Base-by-base conservation (phyloP, 2,113 vertebrate species). In the Diadophis punctatus region DNA sequence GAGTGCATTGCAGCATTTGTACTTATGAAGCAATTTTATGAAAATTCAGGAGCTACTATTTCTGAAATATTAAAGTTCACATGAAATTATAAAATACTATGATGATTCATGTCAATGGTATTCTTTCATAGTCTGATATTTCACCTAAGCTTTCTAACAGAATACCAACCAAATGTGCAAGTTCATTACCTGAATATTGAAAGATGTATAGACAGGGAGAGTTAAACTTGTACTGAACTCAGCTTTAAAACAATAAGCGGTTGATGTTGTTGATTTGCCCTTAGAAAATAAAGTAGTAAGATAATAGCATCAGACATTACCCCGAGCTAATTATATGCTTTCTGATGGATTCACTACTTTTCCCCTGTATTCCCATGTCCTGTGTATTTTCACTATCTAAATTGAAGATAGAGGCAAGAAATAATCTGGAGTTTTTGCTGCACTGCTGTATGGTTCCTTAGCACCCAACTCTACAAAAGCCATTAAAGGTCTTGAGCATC, bases 1-100 rank as follows among this genome's bases (percentile, higher is more conserved):
- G 85, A 91, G 30, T 43, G 58, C 48, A 68, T 30, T 92, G 86
- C 56, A 88, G 46, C 48, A 92, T 92, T 88, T 92, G 86, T 34
- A 49, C 20, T 74, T 25, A 68, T 52, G 27, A 91, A 88, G 23
- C 49, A 87, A 74, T 25, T 68, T 48, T 18, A 87, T 91, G 14
- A 3, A 22, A 86, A 8, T 52, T 53, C 53, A n/a, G 27, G 16
- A 58, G 90, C 16, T 43, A 85, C 16, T 30, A 49, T 27, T 88
- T 92, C 86, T 43, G n/a, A 16, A 88, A 27, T n/a, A 80, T 18
- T 34, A 86, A 58, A 85, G 4, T 58, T 27, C 6, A 46, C 2
- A 25, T 85, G 43, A 55, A 91, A 91, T 46, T 86, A 55, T 56
- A 56, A 56, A 55, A 53, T 53, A 25, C 12, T 30, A 4, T 91